Conservation (phyloP, 2,113 vertebrate species). For the Myrmecophaga tridactyla region DNA sequence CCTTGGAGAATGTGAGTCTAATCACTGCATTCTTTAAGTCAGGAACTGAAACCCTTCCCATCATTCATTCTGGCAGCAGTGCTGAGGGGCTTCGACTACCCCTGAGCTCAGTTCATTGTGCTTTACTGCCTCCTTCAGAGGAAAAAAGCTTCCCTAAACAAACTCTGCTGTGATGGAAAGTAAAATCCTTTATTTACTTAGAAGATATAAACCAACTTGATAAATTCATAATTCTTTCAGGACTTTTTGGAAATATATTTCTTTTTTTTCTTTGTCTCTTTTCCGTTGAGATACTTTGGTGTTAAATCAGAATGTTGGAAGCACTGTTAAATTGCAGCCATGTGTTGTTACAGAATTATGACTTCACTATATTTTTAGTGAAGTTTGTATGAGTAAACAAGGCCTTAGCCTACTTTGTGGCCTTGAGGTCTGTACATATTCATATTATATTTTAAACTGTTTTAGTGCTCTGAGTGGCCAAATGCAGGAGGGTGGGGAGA, state of each 20-base stretch:
- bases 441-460: constrained; percentile 49
- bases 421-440: background rate
- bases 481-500: background rate
- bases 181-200: background rate
- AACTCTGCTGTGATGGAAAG: background rate
- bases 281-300: background rate
- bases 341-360: constrained; percentile 11
- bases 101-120: background rate
- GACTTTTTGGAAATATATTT: background rate
- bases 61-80: background rate
- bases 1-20: background rate
- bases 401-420: constrained; percentile 41
- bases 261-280: background rate
- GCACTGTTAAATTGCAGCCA: background rate
- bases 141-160: background rate
- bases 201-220: background rate
- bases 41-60: background rate
- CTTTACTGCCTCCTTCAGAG: background rate
- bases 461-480: constrained; percentile 56
- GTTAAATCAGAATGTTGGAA: constrained; percentile 17
- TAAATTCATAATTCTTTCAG: constrained; percentile 12
- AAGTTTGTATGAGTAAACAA: constrained; percentile 26
- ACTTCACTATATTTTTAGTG: background rate
- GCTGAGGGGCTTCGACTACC: background rate
- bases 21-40: background rate